Evolutionary conservation across 2,113 vertebrate species (phyloP).

Genomic region (Neotoma lepida): DNA sequence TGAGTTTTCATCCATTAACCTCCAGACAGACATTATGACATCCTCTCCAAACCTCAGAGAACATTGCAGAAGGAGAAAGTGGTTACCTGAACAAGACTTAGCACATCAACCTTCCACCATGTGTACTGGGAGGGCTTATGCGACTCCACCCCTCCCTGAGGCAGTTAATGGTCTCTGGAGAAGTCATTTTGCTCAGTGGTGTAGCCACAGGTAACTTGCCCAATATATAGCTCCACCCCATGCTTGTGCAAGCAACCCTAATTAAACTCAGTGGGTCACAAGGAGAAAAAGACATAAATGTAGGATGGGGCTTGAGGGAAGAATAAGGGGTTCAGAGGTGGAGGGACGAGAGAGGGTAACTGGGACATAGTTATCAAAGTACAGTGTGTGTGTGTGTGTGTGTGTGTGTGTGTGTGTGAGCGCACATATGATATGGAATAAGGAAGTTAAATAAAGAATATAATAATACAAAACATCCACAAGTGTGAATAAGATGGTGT

Average conservation of each 20-base stretch:
- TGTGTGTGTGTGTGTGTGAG: neutral
- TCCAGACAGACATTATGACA: neutral
- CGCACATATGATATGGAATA: neutral
- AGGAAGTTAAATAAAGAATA: neutral
- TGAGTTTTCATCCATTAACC: neutral
- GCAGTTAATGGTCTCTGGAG: neutral
- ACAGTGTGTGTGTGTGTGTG: neutral
- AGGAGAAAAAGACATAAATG: neutral
- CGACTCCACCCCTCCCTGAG: too few relatives aligned
- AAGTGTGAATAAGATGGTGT: neutral
- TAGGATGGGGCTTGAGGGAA: neutral
- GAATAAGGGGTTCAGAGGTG: neutral
- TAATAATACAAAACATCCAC: neutral
- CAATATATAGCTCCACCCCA: neutral
- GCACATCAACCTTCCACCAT: neutral
- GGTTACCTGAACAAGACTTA: neutral
- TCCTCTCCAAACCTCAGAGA: neutral
- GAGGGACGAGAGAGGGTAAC: neutral
- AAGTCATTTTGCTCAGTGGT: too few relatives aligned
- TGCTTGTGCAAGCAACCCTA: neutral
- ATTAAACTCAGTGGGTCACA: neutral
- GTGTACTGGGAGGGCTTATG: too few relatives aligned
- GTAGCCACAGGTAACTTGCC: neutral
- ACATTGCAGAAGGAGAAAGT: too few relatives aligned
- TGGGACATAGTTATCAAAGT: neutral